Evolutionary conservation across 2,888 invertebrate genomes (phyloP), one percentile per base, ranked within the genome.

Genomic region (Laspeyria flexula): DNA sequence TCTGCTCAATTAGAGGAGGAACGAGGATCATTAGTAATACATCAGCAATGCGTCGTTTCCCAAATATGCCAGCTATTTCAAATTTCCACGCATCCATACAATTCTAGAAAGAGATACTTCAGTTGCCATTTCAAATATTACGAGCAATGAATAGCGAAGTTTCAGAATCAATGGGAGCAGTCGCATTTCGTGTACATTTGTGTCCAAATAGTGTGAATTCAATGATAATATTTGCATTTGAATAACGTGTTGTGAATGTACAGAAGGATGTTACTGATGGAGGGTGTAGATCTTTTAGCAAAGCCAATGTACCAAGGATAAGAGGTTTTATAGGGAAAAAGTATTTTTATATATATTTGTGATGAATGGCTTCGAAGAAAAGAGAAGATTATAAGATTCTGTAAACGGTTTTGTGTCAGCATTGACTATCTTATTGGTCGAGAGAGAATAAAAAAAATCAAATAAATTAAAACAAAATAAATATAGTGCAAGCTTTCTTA

Each of bases 1-100:
- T n/a, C 21, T 21, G 5, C 5, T 21, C 21, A 21, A 3, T 21
- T 21, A 21, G 5, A 13, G 23, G 13, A 33, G 48, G 50, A 60
- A 53, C 55, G 51, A 59, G 56, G 18, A 35, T 41, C 39, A 41
- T 2, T 25, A 42, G 63, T 65, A 63, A 11, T 18, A 54, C 16
- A 51, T 47, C 65, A 46, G 56, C 60, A 66, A 63, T 66, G 66
- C 66, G 66, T 45, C 65, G 60, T 42, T 10, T 40, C 15, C 15
- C 18, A 16, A 40, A 23, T 47, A 66, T 66, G 40, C 37, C n/a
- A 1, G 48, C 57, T 43, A 64, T 64, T 54, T 43, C 50, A 44
- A 58, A 45, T 54, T 37, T 41, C 45, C 55, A 39, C 50, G 55
- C 63, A 44, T 60, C 44, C 63, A 53, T 49, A 29, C 31, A 56